phyloP scores from a whole-genome alignment of 2,113 vertebrate species.

The Petromus typicus region DNA sequence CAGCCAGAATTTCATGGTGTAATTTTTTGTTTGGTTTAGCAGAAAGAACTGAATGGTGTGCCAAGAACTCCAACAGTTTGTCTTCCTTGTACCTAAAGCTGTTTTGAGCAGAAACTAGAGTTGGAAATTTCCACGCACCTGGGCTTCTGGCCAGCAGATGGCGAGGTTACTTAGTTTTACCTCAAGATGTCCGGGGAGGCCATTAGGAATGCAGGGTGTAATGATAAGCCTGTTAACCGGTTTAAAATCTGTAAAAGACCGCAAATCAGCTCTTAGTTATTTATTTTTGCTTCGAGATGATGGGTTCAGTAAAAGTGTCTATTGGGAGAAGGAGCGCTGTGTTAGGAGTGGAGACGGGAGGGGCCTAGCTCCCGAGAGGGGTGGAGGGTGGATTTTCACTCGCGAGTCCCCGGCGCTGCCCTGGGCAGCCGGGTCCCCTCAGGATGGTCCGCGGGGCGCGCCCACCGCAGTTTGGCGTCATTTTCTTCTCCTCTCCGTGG shows the following conservation, averaged over 20 bases:
- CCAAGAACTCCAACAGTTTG: neutral
- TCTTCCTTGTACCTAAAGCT: neutral
- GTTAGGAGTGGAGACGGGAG: neutral
- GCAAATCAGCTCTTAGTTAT: slow-evolving; percentile 49
- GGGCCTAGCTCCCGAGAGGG: neutral
- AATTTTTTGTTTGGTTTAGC: neutral
- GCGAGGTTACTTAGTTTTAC: slow-evolving; percentile 78
- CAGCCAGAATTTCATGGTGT: neutral
- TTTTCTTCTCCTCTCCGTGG: neutral
- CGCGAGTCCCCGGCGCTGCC: neutral
- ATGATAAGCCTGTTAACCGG: neutral
- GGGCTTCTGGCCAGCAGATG: slow-evolving; percentile 78
- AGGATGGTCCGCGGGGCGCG: neutral
- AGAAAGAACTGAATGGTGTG: neutral
- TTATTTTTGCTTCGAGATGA: slow-evolving; percentile 67
- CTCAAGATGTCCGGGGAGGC: neutral
- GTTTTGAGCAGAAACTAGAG: fast-evolving
- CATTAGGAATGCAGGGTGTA: neutral
- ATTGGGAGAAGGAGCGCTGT: slow-evolving; percentile 22
- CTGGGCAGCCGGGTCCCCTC: neutral
- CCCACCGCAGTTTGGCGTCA: neutral
- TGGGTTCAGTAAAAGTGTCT: slow-evolving; percentile 66
- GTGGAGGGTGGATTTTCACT: neutral
- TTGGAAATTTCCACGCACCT: slow-evolving; percentile 80
- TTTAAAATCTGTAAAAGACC: neutral